phyloP scores from a whole-genome alignment of 2,797 vertebrate species.

The Lutjanus argentimaculatus region DNA sequence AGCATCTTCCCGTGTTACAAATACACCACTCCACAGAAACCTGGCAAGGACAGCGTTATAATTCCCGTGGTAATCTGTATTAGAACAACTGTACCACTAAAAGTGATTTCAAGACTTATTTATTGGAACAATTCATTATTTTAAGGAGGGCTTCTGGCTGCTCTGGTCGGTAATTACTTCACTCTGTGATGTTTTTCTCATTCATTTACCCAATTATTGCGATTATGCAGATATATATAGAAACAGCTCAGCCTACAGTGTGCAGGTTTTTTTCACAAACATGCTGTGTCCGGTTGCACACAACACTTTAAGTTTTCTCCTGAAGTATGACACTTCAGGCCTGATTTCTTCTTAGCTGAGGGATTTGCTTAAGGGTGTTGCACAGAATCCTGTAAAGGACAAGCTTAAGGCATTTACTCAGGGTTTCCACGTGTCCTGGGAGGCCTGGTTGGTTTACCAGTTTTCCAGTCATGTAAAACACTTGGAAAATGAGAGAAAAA shows the following conservation, averaged over 20 bases:
- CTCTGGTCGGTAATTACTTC: constrained; percentile 70
- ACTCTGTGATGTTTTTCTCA: constrained; percentile 54
- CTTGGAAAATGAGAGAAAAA: too few relatives aligned
- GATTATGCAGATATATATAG: constrained; percentile 62
- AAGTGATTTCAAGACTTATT: constrained; percentile 59
- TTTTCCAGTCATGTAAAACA: too few relatives aligned
- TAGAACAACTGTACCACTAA: constrained; percentile 42
- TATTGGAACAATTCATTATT: constrained; percentile 68
- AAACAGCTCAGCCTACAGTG: constrained; percentile 23
- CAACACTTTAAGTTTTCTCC: too few relatives aligned
- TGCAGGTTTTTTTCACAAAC: constrained; percentile 5
- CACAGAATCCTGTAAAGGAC: too few relatives aligned
- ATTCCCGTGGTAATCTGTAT: constrained; percentile 46
- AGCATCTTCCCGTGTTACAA: constrained; percentile 48
- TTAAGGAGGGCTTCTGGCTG: constrained; percentile 45
- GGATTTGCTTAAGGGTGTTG: too few relatives aligned
- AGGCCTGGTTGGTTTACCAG: too few relatives aligned
- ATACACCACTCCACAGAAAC: constrained; percentile 50
- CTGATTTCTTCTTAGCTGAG: too few relatives aligned
- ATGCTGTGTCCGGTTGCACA: neutral
- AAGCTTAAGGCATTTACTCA: too few relatives aligned
- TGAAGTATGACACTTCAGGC: too few relatives aligned
- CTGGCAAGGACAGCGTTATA: constrained; percentile 35
- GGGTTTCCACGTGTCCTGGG: too few relatives aligned
- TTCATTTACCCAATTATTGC: constrained; percentile 69